These are phyloP conservation scores for Aurelia sp. DNA, from an alignment of 30 jellyfish, hydroid and myxozoan species.

Conservation along the genomic window DNA sequence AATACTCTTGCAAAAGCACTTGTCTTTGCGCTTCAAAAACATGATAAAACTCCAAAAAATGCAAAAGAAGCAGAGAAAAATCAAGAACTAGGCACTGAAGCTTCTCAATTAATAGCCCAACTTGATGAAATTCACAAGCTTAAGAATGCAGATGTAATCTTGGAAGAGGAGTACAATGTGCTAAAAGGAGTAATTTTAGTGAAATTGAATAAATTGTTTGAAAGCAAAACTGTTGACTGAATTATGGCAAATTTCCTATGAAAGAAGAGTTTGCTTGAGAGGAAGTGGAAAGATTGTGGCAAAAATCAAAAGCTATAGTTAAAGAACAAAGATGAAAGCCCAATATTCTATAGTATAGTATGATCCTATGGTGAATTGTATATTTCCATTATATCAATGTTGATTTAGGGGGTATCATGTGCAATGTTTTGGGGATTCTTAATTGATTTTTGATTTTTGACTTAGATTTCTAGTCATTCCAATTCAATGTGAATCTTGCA, in stretches of 20 bases:
- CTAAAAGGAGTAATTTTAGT: background rate
- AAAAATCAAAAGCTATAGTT: too few relatives aligned
- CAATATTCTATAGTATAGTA: too few relatives aligned
- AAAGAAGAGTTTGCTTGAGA: background rate
- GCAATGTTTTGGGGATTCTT: too few relatives aligned
- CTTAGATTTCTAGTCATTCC: too few relatives aligned
- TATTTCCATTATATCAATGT: too few relatives aligned
- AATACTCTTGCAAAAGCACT: background rate
- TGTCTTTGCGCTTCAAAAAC: background rate
- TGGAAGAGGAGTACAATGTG: slow-evolving; percentile 6
- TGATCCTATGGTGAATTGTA: too few relatives aligned
- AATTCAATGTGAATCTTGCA: too few relatives aligned
- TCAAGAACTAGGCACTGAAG: background rate
- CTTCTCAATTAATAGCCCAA: background rate
- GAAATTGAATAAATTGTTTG: background rate
- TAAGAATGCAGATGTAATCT: background rate
- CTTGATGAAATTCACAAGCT: slow-evolving; percentile 8
- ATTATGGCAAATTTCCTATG: background rate
- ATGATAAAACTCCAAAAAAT: background rate
- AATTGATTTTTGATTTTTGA: too few relatives aligned
- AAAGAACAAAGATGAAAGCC: too few relatives aligned
- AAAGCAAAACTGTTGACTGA: background rate
- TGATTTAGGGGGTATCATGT: too few relatives aligned
- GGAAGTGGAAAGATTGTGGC: too few relatives aligned
- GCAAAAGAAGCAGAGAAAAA: background rate